Conservation (phyloP, 2,888 invertebrate species). For the Palloptera scutellata region DNA sequence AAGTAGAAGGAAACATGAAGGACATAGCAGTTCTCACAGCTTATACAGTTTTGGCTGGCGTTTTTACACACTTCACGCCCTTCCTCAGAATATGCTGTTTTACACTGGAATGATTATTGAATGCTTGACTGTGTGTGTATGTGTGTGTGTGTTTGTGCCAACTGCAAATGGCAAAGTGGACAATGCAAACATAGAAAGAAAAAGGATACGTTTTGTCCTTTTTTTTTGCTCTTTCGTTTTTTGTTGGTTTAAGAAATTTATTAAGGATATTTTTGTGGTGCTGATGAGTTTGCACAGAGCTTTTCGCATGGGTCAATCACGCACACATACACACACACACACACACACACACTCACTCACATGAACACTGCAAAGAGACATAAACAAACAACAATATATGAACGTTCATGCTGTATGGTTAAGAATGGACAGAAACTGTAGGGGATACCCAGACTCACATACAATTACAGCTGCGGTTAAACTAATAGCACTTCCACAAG, state of each 20-base stretch:
- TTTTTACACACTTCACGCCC: conserved; percentile 21
- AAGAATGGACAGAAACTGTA: too few relatives aligned
- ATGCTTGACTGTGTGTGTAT: too few relatives aligned
- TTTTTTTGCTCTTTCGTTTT: background rate
- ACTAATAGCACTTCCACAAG: too few relatives aligned
- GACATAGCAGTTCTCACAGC: too few relatives aligned
- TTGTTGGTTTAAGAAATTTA: conserved; percentile 59
- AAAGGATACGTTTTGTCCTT: conserved; percentile 20
- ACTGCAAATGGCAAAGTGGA: conserved; percentile 52
- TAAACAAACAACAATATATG: too few relatives aligned
- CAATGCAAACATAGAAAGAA: conserved; percentile 10
- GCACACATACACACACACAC: background rate
- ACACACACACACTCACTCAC: too few relatives aligned
- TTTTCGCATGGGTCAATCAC: conserved; percentile 30
- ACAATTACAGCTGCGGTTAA: too few relatives aligned
- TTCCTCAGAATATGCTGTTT: background rate
- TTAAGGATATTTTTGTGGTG: conserved; percentile 60
- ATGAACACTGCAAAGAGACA: too few relatives aligned
- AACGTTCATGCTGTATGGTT: too few relatives aligned
- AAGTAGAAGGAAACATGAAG: background rate
- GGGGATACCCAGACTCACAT: too few relatives aligned
- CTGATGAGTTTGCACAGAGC: conserved; percentile 56
- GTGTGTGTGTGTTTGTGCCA: conserved; percentile 26
- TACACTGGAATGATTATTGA: background rate
- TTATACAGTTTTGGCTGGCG: background rate